phyloP scores from a whole-genome alignment of 2,113 vertebrate genomes.

The Xenopus laevis region DNA sequence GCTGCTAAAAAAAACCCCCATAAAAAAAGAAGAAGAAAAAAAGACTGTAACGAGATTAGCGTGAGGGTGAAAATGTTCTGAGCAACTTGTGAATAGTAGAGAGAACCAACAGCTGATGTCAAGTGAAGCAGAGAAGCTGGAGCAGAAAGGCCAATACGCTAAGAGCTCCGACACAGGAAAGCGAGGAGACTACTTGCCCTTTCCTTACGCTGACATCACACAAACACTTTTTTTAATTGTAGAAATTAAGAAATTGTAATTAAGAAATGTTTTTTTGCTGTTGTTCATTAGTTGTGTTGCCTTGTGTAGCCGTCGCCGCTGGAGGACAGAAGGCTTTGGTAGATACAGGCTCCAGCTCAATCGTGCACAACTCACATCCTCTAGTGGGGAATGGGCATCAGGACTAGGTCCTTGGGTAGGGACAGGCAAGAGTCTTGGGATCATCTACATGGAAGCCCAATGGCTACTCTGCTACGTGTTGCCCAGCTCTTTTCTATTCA shows the following conservation, averaged over 20 bases:
- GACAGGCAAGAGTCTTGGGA: background rate
- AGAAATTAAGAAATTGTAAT: background rate
- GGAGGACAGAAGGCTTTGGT: background rate
- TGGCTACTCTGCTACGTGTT: background rate
- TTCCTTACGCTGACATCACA: background rate
- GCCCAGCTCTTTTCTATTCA: background rate
- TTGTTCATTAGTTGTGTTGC: background rate
- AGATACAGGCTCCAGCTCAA: background rate
- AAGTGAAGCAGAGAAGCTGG: too few species aligned
- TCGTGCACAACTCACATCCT: background rate
- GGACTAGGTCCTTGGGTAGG: background rate
- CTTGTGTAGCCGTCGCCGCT: background rate
- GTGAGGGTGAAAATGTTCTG: background rate
- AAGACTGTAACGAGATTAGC: conserved; percentile 21
- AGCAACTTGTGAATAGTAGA: background rate
- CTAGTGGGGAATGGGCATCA: background rate
- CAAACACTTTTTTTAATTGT: background rate
- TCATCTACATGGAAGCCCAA: background rate
- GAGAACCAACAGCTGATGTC: background rate
- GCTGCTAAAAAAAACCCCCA: conserved; percentile 14
- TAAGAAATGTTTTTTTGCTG: background rate
- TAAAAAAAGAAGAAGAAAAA: background rate
- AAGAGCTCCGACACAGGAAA: conserved; percentile 3
- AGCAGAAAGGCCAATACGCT: conserved; percentile 10
- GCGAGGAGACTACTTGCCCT: background rate